Evolutionary conservation across 2,797 vertebrate genomes (phyloP).

Genomic region (Furcifer pardalis): DNA sequence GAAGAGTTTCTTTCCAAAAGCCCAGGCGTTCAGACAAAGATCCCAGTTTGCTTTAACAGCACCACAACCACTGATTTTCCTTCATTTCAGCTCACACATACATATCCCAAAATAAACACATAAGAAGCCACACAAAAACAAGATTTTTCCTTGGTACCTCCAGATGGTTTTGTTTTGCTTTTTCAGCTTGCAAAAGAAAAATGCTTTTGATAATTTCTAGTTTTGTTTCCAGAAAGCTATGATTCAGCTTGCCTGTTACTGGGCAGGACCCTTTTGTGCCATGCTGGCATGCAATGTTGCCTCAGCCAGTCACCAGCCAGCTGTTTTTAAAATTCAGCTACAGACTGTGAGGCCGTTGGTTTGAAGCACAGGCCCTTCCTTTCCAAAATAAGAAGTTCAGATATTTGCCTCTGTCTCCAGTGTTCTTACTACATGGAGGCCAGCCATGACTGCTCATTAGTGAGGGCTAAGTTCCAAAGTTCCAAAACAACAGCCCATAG

Average conservation of each 20-base stretch:
- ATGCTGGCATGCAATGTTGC: neutral
- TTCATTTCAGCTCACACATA: neutral
- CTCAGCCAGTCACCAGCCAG: conserved; percentile 28
- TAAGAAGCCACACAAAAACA: conserved; percentile 27
- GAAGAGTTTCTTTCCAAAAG: conserved; percentile 17
- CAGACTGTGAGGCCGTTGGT: conserved; percentile 31
- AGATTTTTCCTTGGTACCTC: conserved; percentile 9
- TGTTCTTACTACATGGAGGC: neutral
- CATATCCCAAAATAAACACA: neutral
- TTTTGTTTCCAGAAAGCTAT: conserved; percentile 41
- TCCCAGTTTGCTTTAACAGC: conserved; percentile 6
- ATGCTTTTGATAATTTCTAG: conserved; percentile 12
- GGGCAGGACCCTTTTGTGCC: conserved; percentile 17
- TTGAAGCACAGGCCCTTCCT: neutral
- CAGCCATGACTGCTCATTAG: neutral
- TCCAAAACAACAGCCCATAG: neutral
- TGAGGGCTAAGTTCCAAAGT: neutral
- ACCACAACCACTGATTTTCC: conserved; percentile 4
- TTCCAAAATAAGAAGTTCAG: neutral
- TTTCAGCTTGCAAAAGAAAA: conserved; percentile 11
- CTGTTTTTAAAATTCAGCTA: conserved; percentile 29
- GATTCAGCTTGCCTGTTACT: conserved; percentile 9
- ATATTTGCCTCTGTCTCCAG: neutral
- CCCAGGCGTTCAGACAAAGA: conserved; percentile 21
- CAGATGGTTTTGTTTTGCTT: conserved; percentile 18